Percentiles rank a stretch among this genome's conserved stretches.
Conservation (phyloP, 2,113 vertebrate genomes). For the Zonotrichia leucophrys region DNA sequence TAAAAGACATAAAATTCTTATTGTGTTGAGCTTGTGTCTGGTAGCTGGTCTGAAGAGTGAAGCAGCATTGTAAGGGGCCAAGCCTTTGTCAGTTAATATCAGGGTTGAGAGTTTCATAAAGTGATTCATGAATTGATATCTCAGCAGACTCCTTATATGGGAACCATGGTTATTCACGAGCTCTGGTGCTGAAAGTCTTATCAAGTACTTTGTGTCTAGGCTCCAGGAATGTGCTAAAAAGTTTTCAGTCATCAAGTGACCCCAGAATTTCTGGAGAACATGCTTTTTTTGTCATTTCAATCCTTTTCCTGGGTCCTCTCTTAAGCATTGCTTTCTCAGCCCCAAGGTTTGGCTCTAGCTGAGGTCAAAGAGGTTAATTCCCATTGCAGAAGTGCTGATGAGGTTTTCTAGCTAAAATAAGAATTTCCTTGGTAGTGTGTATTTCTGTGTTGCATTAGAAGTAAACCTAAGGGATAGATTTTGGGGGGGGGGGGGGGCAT, state of each 20-base stretch:
- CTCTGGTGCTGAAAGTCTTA: neutral
- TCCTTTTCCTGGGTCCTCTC: neutral
- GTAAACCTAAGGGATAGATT: neutral
- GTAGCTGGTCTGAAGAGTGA: neutral
- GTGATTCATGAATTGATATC: neutral
- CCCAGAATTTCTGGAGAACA: neutral
- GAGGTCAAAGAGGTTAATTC: neutral
- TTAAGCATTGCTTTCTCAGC: neutral
- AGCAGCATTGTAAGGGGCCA: neutral
- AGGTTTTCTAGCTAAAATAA: neutral
- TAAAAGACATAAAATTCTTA: neutral
- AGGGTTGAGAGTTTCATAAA: neutral
- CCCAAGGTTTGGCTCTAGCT: neutral
- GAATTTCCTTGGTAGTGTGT: neutral
- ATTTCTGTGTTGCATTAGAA: neutral
- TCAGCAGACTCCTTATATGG: neutral
- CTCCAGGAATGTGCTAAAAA: neutral
- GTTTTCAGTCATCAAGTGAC: neutral
- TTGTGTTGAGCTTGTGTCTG: neutral
- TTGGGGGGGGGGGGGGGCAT: neutral
- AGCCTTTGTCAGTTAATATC: neutral
- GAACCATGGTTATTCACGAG: neutral
- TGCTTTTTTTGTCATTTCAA: neutral
- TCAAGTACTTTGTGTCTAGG: neutral
- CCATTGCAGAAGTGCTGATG: neutral